A percentile compares a stretch with the other conserved stretches of the same genome.
Evolutionary conservation across 2,797 vertebrate species (phyloP).

Genomic region (Anabas testudineus): DNA sequence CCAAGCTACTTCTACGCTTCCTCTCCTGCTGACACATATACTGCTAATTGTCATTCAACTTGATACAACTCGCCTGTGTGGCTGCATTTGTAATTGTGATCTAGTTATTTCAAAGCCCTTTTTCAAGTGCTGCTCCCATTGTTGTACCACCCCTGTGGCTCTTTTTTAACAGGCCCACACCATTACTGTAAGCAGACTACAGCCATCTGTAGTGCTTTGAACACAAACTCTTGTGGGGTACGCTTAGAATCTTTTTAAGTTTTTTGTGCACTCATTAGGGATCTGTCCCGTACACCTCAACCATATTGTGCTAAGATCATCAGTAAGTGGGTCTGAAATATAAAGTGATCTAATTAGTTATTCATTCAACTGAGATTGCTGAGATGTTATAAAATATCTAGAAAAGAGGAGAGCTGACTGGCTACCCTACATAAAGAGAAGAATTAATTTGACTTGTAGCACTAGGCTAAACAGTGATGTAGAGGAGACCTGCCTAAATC

Average conservation of each 20-base stretch:
- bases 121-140: conserved; percentile 51
- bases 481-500: background rate
- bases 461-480: conserved; percentile 17
- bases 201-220: conserved; percentile 44
- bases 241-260: conserved; percentile 6
- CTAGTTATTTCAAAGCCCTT: conserved; percentile 58
- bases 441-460: conserved; percentile 22
- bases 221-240: conserved; percentile 25
- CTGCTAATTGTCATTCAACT: conserved; percentile 44
- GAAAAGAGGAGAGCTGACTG: background rate
- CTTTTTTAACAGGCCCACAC: conserved; percentile 35
- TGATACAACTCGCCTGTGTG: conserved; percentile 5
- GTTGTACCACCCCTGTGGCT: conserved; percentile 41
- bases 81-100: conserved; percentile 53
- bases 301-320: conserved; percentile 25
- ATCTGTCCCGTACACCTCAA: conserved; percentile 19
- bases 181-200: conserved; percentile 43
- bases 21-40: conserved; percentile 19
- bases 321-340: conserved; percentile 18
- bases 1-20: background rate
- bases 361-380: background rate
- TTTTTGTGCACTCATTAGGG: conserved; percentile 43
- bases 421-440: background rate
- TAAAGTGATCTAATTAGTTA: conserved; percentile 5
- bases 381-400: conserved; percentile 1